Evolutionary conservation across 2,113 vertebrate species (phyloP), one percentile per base, ranked within the genome.

Genomic region (Gorsachius goisagi): DNA sequence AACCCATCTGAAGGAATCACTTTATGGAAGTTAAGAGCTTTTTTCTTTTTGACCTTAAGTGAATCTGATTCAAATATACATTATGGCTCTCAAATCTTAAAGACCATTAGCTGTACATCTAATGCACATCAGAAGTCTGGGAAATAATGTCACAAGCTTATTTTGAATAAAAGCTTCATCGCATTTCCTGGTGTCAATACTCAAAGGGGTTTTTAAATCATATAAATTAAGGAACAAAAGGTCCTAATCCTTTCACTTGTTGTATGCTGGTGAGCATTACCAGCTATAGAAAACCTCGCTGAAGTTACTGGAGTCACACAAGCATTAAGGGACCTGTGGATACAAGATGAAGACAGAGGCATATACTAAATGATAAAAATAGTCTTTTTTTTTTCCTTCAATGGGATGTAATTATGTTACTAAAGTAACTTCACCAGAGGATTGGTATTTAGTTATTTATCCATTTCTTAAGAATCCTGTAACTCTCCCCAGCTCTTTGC

Each of bases 11-110:
- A 97, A 97, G 90, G 63, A 93, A 97, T 94, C 74, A 80, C 88
- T 93, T 93, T 91, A 91, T 95, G 84, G 87, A 97, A 97, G 93
- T 93, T 96, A 97, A 96, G 88, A 96, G 89, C 95, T 89, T 89
- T 90, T 90, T 84, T 96, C 89, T 97, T 83, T 97, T 77, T 95
- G 91, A 94, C 77, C 55, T 97, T 94, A 97, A 97, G 96, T 96
- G 96, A 97, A 97, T 97, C 96, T 91, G 91, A 94, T 97, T 97
- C 93, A 96, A 96, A 97, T 84, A 75, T 81, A 97, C 91, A 89
- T 85, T 92, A 97, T 49, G 87, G 95, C 90, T 97, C 91, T 95
- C 84, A 81, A 94, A 96, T 96, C 92, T 91, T 94, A 88, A 97
- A 95, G 82, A 96, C 88, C 97, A 97, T 96, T 97, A 97, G 89